These are phyloP conservation scores for Nineta flava DNA, from an alignment of 2,888 invertebrate species.

Conservation along the genomic window DNA sequence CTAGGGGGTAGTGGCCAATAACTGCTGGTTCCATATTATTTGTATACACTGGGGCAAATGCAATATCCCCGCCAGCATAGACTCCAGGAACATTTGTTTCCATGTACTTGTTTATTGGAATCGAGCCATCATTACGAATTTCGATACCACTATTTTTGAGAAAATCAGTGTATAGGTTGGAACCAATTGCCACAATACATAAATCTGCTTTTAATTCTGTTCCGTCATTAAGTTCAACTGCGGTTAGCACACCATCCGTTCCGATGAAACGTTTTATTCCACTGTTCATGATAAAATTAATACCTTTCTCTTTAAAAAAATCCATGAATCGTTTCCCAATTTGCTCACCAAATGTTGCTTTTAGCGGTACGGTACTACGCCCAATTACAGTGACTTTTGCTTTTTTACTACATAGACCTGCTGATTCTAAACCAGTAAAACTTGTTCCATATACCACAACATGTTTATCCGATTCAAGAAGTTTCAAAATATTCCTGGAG, in stretches of 20 bases:
- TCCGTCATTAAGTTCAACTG: slow-evolving; percentile 56
- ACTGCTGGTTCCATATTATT: slow-evolving; percentile 40
- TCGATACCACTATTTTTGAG: slow-evolving; percentile 54
- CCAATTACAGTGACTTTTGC: slow-evolving; percentile 71
- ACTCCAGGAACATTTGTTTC: slow-evolving; percentile 63
- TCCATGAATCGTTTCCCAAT: slow-evolving; percentile 61
- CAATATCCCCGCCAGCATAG: slow-evolving; percentile 88
- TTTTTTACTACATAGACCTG: slow-evolving; percentile 58
- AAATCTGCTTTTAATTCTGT: slow-evolving; percentile 59
- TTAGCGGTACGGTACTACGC: slow-evolving; percentile 53
- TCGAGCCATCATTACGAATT: slow-evolving; percentile 46
- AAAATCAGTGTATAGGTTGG: slow-evolving; percentile 67
- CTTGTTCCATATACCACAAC: slow-evolving; percentile 81
- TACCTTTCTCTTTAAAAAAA: slow-evolving; percentile 59
- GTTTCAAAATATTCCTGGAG: slow-evolving; percentile 41
- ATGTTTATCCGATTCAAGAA: slow-evolving; percentile 53
- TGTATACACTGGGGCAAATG: slow-evolving; percentile 66
- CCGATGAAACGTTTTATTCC: slow-evolving; percentile 50
- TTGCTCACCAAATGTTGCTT: slow-evolving; percentile 54
- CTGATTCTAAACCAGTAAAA: slow-evolving; percentile 87
- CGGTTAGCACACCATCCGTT: slow-evolving; percentile 41
- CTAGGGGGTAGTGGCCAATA: slow-evolving; percentile 83
- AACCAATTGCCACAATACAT: slow-evolving; percentile 73
- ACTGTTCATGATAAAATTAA: slow-evolving; percentile 52
- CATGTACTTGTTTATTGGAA: slow-evolving; percentile 51